phyloP scores from a whole-genome alignment of 2,113 vertebrate genomes.

The Tragulus kanchil region DNA sequence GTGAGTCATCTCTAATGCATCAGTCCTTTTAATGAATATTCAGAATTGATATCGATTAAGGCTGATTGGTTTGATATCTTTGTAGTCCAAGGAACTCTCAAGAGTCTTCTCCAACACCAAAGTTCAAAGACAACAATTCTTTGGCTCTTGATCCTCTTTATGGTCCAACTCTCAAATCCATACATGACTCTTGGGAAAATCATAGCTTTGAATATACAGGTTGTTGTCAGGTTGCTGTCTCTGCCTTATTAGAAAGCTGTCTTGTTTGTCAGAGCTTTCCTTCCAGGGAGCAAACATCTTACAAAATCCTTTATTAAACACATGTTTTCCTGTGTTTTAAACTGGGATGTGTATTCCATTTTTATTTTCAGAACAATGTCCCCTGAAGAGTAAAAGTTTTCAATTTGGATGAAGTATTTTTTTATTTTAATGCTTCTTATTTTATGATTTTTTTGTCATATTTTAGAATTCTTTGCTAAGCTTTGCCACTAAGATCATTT shows the following conservation, averaged over 20 bases:
- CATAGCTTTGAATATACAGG: background rate
- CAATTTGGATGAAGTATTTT: background rate
- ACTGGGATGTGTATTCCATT: background rate
- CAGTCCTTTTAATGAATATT: background rate
- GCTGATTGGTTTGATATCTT: background rate
- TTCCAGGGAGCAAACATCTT: background rate
- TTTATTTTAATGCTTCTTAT: background rate
- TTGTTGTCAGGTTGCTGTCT: background rate
- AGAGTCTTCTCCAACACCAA: background rate
- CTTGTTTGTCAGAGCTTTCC: background rate
- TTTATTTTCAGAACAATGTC: background rate
- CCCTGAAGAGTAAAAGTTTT: constrained; percentile 8
- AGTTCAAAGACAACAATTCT: background rate
- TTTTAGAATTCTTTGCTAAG: constrained; percentile 39
- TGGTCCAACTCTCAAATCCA: background rate
- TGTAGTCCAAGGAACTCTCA: background rate
- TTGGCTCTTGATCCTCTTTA: background rate
- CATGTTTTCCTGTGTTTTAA: background rate
- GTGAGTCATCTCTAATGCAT: background rate
- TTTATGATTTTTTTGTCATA: background rate
- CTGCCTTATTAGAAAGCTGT: background rate
- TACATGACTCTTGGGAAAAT: background rate
- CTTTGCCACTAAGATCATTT: background rate
- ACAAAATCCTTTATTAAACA: background rate
- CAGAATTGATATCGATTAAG: background rate